These are phyloP conservation scores for Crotalus horridus DNA, from an alignment of 2,113 vertebrate species.

Conservation along the genomic window DNA sequence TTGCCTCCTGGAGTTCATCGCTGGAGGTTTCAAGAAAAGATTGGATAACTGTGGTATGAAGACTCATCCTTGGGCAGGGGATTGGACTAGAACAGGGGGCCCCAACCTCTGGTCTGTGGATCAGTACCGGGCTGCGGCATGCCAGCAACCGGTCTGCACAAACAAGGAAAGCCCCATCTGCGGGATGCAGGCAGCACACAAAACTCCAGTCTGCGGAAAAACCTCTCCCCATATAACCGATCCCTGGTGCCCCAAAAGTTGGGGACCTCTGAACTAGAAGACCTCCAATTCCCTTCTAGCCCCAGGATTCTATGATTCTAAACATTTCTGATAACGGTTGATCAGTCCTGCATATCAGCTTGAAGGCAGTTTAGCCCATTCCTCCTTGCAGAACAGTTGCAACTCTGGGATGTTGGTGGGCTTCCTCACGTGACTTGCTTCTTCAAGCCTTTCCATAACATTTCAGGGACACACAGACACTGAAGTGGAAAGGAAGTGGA, in stretches of 20 bases:
- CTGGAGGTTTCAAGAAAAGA: not conserved
- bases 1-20: not conserved
- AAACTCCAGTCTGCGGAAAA: too few species aligned
- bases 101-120: too few species aligned
- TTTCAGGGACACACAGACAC: not conserved
- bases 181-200: too few species aligned
- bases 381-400: too few species aligned
- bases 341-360: not conserved
- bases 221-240: too few species aligned
- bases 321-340: not conserved
- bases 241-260: too few species aligned
- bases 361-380: not conserved
- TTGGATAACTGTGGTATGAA: not conserved
- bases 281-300: not conserved
- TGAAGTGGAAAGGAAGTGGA: slow-evolving; percentile 29
- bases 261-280: not conserved
- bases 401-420: not conserved
- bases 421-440: not conserved
- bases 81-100: not conserved
- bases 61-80: not conserved
- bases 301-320: not conserved
- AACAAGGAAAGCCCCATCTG: too few species aligned
- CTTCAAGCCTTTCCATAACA: not conserved
- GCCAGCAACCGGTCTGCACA: too few species aligned
- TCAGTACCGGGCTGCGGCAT: too few species aligned